Evolutionary conservation across 1,140 invertebrate genomes (phyloP), one percentile per base, ranked within the genome.

Genomic region (Drosophila sturtevanti): DNA sequence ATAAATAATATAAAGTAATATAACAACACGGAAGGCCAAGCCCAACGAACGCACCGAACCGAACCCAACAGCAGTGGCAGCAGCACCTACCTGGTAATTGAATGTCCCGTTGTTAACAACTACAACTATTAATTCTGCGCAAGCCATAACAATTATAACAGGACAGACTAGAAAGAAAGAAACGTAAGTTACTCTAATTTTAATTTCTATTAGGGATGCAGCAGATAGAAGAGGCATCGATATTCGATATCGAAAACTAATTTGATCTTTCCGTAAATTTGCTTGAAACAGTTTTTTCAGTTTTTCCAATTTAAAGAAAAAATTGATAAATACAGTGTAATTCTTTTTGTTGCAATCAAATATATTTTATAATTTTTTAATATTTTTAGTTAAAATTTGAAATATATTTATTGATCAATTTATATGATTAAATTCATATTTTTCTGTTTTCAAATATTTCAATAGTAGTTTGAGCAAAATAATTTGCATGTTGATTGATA

Each of bases 71-170:
- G 10, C 41, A 18, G 9, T 48, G 41, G 41, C 41, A 48, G 16
- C 16, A 48, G 16, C 41, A 48, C 41, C 41, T 48, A 48, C 41
- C 41, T 48, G 41, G 16, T 18, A 48, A 48, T 48, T 48, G 41
- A 48, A 48, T 48, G 41, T 48, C 41, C 41, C 41, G 41, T 48
- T 48, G 41, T 48, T 21, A 48, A 14, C 41, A 48, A 48, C 41
- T 48, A 48, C 41, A 48, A 48, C 41, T 48, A 48, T 21, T 48
- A 48, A 48, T 48, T 48, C 41, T 48, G 41, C 41, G 41, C 41
- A 48, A 48, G 41, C 41, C 41, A 48, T 16, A 48, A 48, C 41
- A 48, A 48, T 48, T 48, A 38, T 21, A 48, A 0, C 3, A 44
- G 41, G 41, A 44, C 41, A n/a, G n/a, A 44, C 41, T 18, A 44